These are phyloP conservation scores for Napeogenes inachia DNA, from an alignment of 2,888 invertebrate species.

Conservation along the genomic window DNA sequence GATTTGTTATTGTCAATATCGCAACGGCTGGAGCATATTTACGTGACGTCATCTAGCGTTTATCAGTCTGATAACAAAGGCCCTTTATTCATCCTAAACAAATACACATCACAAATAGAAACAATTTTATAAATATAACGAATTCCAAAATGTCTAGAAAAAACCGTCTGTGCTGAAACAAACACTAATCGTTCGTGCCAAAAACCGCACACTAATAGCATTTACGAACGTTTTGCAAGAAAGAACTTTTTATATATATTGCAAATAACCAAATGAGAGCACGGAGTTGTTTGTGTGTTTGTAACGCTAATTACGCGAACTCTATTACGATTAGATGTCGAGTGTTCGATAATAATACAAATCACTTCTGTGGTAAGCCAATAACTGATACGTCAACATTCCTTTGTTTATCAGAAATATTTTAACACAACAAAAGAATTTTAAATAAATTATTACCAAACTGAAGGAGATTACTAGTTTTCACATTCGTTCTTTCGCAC, in stretches of 20 bases:
- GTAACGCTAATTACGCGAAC: constrained; percentile 16
- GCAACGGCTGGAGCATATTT: constrained; percentile 11
- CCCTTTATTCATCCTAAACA: neutral
- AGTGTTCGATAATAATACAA: constrained; percentile 20
- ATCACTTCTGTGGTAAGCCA: constrained; percentile 17
- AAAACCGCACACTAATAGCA: neutral
- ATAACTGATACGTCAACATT: constrained; percentile 10
- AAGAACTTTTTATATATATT: neutral
- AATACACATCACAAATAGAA: neutral
- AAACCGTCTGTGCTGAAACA: neutral
- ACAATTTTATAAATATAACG: neutral
- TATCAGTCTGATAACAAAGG: constrained; percentile 18
- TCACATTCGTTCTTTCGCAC: too few relatives aligned
- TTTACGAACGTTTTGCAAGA: neutral
- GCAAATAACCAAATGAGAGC: constrained; percentile 10
- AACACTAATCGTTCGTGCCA: neutral
- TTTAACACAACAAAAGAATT: too few relatives aligned
- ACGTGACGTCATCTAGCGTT: constrained; percentile 20
- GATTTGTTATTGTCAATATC: constrained; percentile 28
- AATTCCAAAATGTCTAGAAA: neutral
- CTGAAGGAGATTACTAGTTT: too few relatives aligned
- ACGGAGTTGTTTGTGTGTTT: neutral
- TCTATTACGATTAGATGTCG: constrained; percentile 24
- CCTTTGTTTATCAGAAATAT: constrained; percentile 10
- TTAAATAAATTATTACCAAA: too few relatives aligned